Base-by-base conservation (phyloP, 2,888 invertebrate genomes). In the Harpalus rufipes region DNA sequence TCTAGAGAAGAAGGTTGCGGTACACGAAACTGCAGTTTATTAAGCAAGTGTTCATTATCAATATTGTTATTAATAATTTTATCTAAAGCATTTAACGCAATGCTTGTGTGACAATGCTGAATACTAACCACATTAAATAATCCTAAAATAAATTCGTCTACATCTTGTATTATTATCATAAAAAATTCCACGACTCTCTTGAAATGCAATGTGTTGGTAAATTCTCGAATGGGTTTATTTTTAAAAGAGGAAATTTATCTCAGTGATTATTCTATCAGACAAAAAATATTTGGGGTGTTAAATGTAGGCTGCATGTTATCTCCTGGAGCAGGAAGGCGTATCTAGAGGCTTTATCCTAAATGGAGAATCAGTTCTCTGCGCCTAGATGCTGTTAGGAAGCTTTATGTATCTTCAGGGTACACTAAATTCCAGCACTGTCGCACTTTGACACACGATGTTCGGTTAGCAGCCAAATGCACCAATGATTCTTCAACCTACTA, bases 361-460 rank as follows among this genome's bases (percentile, higher is more conserved):
- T 74, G 72, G 72, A 74, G 72, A 44, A 74, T 74, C 72, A 74
- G 72, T 41, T 74, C 72, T 44, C 16, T 14, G 68, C 25, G 63
- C 68, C 68, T 68, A n/a, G 72, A 74, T 74, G 72, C 72, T 74
- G 72, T 74, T 74, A 74, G 44, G 72, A 74, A 74, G 72, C 44
- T 74, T 74, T 74, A 74, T 74, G 72, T 74, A 44, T 74, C 72
- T 74, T 74, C 41, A 8, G 72, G 72, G 72, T 74, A 74, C 18
- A 74, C 41, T 74, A 74, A 74, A 74, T 74, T 74, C 14, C 44
- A 41, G 41, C 18, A 18, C 41, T 74, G 72, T 74, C 72, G 18
- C 72, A 74, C 14, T 74, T 74, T 74, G 72, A 74, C 72, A 74
- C 41, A 74, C 72, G 44, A 74, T 74, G 72, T 74, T 74, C 72